Evolutionary conservation across 2,113 vertebrate species (phyloP).

Genomic region (Coturnix japonica): DNA sequence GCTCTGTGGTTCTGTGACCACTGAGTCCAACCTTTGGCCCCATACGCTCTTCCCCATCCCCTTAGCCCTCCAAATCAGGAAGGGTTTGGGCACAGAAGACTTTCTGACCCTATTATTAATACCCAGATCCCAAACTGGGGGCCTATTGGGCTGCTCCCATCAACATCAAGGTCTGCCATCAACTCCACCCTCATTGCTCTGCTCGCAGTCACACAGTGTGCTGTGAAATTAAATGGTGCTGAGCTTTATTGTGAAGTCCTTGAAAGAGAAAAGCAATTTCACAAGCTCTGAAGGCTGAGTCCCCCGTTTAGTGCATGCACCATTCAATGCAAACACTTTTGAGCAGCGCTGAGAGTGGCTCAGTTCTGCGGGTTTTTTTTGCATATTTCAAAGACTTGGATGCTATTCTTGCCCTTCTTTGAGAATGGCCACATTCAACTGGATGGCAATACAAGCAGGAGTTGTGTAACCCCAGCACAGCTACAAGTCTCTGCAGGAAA

Average conservation of each 20-base stretch:
- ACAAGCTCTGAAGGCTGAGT: background rate
- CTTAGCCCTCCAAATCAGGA: background rate
- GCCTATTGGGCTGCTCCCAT: background rate
- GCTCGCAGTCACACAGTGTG: accelerated
- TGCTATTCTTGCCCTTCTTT: accelerated
- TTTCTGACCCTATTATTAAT: background rate
- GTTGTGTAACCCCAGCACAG: accelerated
- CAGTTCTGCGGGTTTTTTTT: background rate
- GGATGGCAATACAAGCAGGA: background rate
- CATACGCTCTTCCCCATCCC: no score
- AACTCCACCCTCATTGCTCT: background rate
- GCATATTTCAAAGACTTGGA: background rate
- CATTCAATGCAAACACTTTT: accelerated
- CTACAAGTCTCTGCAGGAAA: background rate
- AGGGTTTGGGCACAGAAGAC: background rate
- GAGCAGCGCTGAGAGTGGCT: background rate
- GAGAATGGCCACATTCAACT: background rate
- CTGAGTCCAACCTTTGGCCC: no score
- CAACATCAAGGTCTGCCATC: background rate
- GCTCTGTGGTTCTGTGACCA: no score
- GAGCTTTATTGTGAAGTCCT: background rate
- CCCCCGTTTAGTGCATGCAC: background rate
- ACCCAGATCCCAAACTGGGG: background rate
- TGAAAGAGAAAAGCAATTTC: background rate
- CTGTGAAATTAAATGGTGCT: background rate